Evolutionary conservation across 2,888 invertebrate species (phyloP).

Genomic region (Chorisops tibialis): DNA sequence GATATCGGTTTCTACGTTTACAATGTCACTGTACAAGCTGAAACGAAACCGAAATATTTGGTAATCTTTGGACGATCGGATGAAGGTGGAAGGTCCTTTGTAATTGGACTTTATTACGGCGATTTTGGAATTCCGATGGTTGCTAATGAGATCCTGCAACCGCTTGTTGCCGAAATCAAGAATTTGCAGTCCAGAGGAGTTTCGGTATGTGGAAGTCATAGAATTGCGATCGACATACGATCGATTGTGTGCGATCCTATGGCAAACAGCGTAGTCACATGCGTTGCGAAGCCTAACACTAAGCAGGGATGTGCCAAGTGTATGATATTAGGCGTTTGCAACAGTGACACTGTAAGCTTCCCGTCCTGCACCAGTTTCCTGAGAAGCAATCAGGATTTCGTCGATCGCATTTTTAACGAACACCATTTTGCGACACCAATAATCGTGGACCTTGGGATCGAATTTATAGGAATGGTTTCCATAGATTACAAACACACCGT

Average conservation of each 20-base stretch:
- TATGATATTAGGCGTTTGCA: conserved; percentile 22
- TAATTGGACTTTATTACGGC: conserved; percentile 31
- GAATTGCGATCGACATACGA: no score
- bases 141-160: conserved; percentile 31
- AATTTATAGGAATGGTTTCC: conserved; percentile 29
- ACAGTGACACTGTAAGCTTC: conserved; percentile 26
- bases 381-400: conserved; percentile 31
- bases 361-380: conserved; percentile 7
- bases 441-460: conserved; percentile 24
- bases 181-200: conserved; percentile 14
- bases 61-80: conserved; percentile 27
- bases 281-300: conserved; percentile 28
- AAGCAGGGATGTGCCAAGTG: conserved; percentile 33
- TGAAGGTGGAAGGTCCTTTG: conserved; percentile 24
- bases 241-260: conserved; percentile 30
- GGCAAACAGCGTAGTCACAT: conserved; percentile 30
- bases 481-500: conserved; percentile 32
- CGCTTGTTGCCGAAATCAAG: conserved; percentile 30
- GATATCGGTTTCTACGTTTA: not conserved
- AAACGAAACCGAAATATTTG: conserved; percentile 26
- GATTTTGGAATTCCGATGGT: conserved; percentile 29
- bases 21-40: not conserved
- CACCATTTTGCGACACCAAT: conserved; percentile 31
- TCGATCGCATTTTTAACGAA: conserved; percentile 26
- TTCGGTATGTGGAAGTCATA: conserved; percentile 15